A percentile compares a stretch with the other conserved stretches of the same genome.
phyloP scores from a whole-genome alignment of 2,888 invertebrate species.

The Osedax frankpressi region DNA sequence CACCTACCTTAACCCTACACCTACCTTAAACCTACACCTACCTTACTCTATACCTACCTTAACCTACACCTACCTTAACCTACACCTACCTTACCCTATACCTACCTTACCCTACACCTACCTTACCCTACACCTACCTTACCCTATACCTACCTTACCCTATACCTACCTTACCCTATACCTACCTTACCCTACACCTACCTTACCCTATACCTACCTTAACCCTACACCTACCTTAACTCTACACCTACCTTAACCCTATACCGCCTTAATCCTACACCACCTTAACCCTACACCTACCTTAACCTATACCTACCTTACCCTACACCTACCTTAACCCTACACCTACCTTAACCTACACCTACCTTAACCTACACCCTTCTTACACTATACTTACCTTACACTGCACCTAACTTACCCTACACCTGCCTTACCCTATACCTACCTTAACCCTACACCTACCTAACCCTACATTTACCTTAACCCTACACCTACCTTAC shows the following conservation, averaged over 20 bases:
- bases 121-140: conserved; percentile 17
- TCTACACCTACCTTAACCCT: conserved; percentile 36
- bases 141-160: conserved; percentile 4
- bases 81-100: conserved; percentile 35
- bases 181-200: conserved; percentile 34
- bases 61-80: neutral
- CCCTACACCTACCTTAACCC: neutral
- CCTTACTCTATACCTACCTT: too few species aligned
- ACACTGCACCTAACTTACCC: too few species aligned
- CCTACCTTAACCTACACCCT: too few species aligned
- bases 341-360: neutral
- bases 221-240: too few species aligned
- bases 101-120: neutral
- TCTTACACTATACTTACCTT: too few species aligned
- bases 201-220: conserved; percentile 22
- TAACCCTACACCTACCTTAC: neutral
- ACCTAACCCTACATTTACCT: neutral
- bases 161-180: too few species aligned
- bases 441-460: too few species aligned
- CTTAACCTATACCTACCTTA: neutral
- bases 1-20: conserved; percentile 35
- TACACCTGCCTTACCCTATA: neutral
- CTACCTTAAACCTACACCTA: neutral
- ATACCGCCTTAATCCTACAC: too few species aligned
- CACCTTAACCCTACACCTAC: neutral